Evolutionary conservation across 2,113 vertebrate genomes (phyloP), one percentile per base, ranked within the genome.

Genomic region (Perca fluviatilis): DNA sequence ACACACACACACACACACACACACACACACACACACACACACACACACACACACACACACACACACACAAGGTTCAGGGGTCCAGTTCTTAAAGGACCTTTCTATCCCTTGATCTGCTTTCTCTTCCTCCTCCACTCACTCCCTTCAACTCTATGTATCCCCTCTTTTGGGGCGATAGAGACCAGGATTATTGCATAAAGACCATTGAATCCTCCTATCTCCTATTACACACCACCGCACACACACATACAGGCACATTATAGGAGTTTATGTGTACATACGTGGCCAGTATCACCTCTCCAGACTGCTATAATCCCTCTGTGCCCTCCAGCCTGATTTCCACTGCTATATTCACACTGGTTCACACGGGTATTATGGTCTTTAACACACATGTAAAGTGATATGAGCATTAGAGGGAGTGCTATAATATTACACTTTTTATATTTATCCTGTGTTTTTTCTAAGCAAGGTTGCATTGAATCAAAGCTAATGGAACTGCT

Each of bases 251-350:
- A 58, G 79, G 49, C 63, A 67, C 72, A 76, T 72, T 77, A 61
- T 43, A 30, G 21, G 36, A 65, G 71, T 64, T 82, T 49, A 40
- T 60, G 66, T 81, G 79, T 65, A 85, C 4, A 16, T 76, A 30
- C 47, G 19, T 77, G 82, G 56, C 73, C 72, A 75, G 40, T 90
- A 91, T 93, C 91, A 74, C 72, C 83, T 85, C 86, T 92, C 80
- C 91, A 91, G 92, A 77, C 80, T 33, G 62, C 21, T 79, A 74
- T 93, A 92, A 94, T 93, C 90, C 86, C 82, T 85, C 47, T 73
- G 77, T 86, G 87, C 84, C 89, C 90, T 86, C 75, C 75, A 74
- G 87, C 83, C 76, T 77, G 76, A 74, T 88, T 77, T 83, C 54
- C 74, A 76, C 61, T 65, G 61, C 80, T 85, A 72, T 30, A 67